Percentiles rank a stretch among this genome's conserved stretches.
Evolutionary conservation across 2,888 invertebrate species (phyloP).

Genomic region (Xestia rhomboidea): DNA sequence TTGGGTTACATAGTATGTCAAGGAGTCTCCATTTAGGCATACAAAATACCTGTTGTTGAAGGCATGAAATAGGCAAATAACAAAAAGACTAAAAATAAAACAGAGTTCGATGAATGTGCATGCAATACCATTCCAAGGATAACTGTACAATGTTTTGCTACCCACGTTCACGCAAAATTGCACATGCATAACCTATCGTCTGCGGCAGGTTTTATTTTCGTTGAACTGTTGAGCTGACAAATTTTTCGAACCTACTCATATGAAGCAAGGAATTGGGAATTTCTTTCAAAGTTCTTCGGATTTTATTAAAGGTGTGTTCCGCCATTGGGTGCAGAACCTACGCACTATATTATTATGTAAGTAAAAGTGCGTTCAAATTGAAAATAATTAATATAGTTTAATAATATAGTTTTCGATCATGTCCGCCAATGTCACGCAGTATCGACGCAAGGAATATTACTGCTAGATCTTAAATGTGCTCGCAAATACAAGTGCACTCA

Average conservation of each 20-base stretch:
- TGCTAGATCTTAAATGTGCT: not conserved
- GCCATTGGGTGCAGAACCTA: too few relatives aligned
- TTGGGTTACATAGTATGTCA: too few relatives aligned
- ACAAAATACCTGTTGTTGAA: too few relatives aligned
- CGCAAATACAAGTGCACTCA: not conserved
- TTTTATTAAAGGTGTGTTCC: not conserved
- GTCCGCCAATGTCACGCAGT: too few relatives aligned
- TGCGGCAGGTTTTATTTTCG: not conserved
- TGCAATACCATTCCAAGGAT: not conserved
- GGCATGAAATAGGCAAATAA: too few relatives aligned
- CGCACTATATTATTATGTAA: too few relatives aligned
- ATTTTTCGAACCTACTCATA: not conserved
- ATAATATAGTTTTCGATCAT: too few relatives aligned
- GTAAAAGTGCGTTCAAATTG: too few relatives aligned
- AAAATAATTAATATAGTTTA: too few relatives aligned
- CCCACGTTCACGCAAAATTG: not conserved
- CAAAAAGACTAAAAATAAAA: too few relatives aligned
- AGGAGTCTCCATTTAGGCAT: too few relatives aligned
- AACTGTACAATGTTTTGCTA: not conserved
- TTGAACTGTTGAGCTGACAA: not conserved
- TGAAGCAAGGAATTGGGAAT: not conserved
- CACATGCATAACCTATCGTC: not conserved
- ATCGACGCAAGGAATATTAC: not conserved
- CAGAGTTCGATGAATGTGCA: too few relatives aligned
- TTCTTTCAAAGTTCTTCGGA: not conserved